Conservation (phyloP, 2,888 invertebrate species). For the Galerucella nymphaeae region DNA sequence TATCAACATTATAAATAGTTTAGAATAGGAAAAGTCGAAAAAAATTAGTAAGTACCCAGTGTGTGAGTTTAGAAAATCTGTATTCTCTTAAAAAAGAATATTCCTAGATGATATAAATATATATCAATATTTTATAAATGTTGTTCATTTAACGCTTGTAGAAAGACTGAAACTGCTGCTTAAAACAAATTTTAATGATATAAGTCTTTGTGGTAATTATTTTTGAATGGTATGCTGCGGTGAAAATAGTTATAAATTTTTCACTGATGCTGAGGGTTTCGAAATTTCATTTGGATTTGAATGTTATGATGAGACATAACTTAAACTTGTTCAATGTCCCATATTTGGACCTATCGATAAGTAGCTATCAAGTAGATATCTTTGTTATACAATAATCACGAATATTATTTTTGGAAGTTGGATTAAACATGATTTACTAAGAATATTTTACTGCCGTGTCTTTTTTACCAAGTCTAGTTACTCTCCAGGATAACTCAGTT, state of each 20-base stretch:
- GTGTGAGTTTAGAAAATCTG: background rate
- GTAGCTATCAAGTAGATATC: background rate
- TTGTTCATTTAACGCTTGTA: constrained; percentile 28
- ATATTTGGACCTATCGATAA: background rate
- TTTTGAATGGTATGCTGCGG: constrained; percentile 41
- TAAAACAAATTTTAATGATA: constrained; percentile 17
- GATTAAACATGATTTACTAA: background rate
- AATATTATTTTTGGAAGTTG: background rate
- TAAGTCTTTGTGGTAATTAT: constrained; percentile 29
- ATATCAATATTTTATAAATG: constrained; percentile 8
- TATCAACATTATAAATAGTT: background rate
- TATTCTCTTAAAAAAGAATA: constrained; percentile 6
- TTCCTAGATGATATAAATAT: background rate
- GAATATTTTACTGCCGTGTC: background rate
- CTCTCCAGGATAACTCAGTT: background rate
- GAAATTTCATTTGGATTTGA: constrained; percentile 39
- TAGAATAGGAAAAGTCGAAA: background rate
- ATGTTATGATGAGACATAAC: constrained; percentile 7
- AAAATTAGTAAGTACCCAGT: background rate
- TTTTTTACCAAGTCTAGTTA: background rate
- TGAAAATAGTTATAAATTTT: constrained; percentile 49
- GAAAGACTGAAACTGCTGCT: constrained; percentile 34
- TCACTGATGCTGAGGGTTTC: constrained; percentile 52
- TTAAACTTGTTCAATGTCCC: constrained; percentile 20
- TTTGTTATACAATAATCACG: background rate